Percentiles rank a stretch among this genome's conserved stretches.
These are phyloP conservation scores for Columba livia DNA, from an alignment of 2,113 vertebrate species.

Conservation along the genomic window DNA sequence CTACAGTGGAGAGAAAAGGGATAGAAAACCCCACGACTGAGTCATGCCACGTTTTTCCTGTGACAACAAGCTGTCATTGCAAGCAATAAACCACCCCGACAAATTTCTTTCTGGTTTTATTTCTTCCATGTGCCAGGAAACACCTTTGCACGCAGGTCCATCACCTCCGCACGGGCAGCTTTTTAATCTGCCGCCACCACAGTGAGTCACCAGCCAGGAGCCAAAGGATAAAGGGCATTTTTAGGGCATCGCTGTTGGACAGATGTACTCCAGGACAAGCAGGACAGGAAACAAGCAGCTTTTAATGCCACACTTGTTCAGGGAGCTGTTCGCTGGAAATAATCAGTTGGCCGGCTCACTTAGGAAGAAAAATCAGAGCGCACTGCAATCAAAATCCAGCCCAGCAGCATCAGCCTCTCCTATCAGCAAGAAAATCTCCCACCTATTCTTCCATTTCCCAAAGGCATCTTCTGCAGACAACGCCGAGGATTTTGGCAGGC, in stretches of 20 bases:
- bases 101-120: not conserved
- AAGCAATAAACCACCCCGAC: not conserved
- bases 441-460: not conserved
- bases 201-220: not conserved
- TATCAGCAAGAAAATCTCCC: not conserved
- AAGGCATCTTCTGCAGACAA: not conserved
- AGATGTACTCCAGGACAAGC: not conserved
- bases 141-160: not conserved
- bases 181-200: not conserved
- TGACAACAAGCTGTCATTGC: not conserved
- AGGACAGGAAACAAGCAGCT: not conserved
- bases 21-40: not conserved
- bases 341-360: not conserved
- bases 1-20: not conserved
- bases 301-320: not conserved
- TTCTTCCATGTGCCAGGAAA: not conserved
- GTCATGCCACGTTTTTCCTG: not conserved
- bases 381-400: not conserved
- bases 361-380: not conserved
- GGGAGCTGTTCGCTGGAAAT: not conserved
- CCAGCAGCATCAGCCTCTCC: not conserved
- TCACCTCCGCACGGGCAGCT: not conserved
- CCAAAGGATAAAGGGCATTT: conserved; percentile 14
- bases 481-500: not conserved
- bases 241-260: not conserved